Evolutionary conservation across 92 coral and sea anemone genomes (phyloP).

Genomic region (Epizoanthus fatuus): DNA sequence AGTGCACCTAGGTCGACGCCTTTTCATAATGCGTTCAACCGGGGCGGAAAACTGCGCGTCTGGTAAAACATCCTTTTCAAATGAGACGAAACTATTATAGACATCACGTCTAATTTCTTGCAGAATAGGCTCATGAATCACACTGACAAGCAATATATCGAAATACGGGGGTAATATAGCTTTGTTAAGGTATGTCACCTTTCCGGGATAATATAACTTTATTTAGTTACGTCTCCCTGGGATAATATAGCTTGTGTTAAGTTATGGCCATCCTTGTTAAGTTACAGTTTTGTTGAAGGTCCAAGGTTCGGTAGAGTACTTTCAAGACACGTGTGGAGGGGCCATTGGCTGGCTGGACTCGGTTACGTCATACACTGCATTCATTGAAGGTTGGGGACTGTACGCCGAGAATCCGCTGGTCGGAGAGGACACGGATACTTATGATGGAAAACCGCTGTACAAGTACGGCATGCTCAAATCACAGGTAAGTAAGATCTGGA

Average conservation of each 20-base stretch:
- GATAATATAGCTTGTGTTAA: neutral
- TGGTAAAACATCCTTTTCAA: too few relatives aligned
- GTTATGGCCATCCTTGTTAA: neutral
- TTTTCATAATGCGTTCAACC: too few relatives aligned
- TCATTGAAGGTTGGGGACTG: constrained; percentile 95
- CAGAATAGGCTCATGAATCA: too few relatives aligned
- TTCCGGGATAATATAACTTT: neutral
- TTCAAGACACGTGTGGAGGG: constrained; percentile 90
- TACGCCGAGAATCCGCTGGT: constrained; percentile 95
- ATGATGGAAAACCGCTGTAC: constrained; percentile 83
- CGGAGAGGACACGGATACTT: constrained; percentile 83
- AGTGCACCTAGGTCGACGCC: too few relatives aligned
- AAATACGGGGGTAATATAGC: too few relatives aligned
- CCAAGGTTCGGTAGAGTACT: constrained; percentile 88
- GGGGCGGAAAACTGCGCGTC: too few relatives aligned
- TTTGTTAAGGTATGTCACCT: too few relatives aligned
- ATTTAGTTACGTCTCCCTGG: neutral
- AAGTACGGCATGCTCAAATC: constrained; percentile 97
- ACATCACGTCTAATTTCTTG: too few relatives aligned
- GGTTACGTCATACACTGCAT: constrained; percentile 85
- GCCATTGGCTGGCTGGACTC: constrained; percentile 85
- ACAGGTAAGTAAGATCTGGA: constrained; percentile 65
- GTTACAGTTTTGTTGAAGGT: constrained; percentile 51
- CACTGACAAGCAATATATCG: too few relatives aligned
- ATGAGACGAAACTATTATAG: too few relatives aligned